A percentile compares a stretch with the other conserved stretches of the same genome.
phyloP scores from a whole-genome alignment of 2,113 vertebrate species.

The Halichoerus grypus region DNA sequence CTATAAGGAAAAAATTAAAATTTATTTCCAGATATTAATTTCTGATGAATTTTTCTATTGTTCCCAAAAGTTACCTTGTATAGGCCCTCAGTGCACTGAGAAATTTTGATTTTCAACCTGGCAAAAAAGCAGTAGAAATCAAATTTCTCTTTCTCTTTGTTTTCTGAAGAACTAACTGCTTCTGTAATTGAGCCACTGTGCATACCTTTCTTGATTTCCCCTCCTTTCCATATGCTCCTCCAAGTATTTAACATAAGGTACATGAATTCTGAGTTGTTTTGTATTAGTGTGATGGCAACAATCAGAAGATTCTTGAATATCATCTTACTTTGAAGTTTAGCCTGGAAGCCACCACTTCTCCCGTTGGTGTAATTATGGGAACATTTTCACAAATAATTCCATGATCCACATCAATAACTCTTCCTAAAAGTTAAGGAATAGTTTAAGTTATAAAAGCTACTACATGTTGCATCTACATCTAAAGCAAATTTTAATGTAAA shows the following conservation, averaged over 20 bases:
- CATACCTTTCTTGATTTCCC: conserved; percentile 88
- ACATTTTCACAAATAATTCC: conserved; percentile 98
- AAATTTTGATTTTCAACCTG: conserved; percentile 61
- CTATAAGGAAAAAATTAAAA: conserved; percentile 50
- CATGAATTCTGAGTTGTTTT: conserved; percentile 87
- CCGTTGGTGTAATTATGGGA: conserved; percentile 98
- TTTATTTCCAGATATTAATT: conserved; percentile 52
- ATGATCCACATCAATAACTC: conserved; percentile 97
- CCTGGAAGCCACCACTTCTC: conserved; percentile 97
- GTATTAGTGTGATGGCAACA: conserved; percentile 87
- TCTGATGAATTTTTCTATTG: conserved; percentile 35
- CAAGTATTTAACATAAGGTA: conserved; percentile 87
- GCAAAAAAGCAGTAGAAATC: conserved; percentile 71
- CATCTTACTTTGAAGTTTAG: conserved; percentile 96
- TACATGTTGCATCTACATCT: not conserved
- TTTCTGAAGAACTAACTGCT: conserved; percentile 80
- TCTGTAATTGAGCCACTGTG: conserved; percentile 82
- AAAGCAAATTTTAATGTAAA: not conserved
- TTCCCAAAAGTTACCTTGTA: conserved; percentile 26
- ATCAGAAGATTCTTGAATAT: conserved; percentile 88
- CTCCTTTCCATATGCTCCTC: conserved; percentile 86
- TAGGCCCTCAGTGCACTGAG: conserved; percentile 19
- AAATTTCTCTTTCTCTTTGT: conserved; percentile 64
- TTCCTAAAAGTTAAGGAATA: conserved; percentile 88
- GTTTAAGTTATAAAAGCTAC: conserved; percentile 65